These are phyloP conservation scores for Drosophila greeni DNA, from an alignment of 2,888 invertebrate genomes.

Conservation along the genomic window DNA sequence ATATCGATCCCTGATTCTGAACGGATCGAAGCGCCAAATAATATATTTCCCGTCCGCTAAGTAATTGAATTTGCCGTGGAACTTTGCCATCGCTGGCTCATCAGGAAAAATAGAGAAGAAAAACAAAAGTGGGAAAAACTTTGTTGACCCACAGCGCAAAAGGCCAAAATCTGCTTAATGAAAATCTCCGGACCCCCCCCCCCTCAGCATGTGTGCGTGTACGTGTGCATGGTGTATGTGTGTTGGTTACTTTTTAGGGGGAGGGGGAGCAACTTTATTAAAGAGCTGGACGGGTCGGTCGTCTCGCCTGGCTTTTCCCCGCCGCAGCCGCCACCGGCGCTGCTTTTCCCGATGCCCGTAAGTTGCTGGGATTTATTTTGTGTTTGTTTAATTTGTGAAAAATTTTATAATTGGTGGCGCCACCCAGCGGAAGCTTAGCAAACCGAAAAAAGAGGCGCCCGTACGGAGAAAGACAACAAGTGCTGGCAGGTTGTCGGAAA, in stretches of 20 bases:
- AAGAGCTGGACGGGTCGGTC: conserved; percentile 24
- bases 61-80: conserved; percentile 22
- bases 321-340: background rate
- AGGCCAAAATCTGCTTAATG: conserved; percentile 39
- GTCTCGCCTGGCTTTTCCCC: background rate
- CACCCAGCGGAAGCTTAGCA: conserved; percentile 63
- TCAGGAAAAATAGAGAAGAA: conserved; percentile 20
- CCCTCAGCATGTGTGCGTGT: conserved; percentile 1
- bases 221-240: background rate
- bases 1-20: background rate
- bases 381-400: conserved; percentile 40
- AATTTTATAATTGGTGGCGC: conserved; percentile 57
- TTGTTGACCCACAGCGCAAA: conserved; percentile 39
- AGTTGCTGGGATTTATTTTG: conserved; percentile 30
- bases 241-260: background rate
- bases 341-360: conserved; percentile 5
- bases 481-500: background rate
- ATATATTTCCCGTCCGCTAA: background rate
- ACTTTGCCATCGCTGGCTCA: conserved; percentile 20
- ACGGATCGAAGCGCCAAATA: background rate
- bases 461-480: conserved; percentile 7
- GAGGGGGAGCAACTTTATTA: conserved; percentile 25
- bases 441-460: conserved; percentile 15
- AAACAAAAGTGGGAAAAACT: conserved; percentile 32
- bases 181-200: conserved; percentile 14